phyloP scores from a whole-genome alignment of 1,140 invertebrate species.

The Meloidogyne floridensis region DNA sequence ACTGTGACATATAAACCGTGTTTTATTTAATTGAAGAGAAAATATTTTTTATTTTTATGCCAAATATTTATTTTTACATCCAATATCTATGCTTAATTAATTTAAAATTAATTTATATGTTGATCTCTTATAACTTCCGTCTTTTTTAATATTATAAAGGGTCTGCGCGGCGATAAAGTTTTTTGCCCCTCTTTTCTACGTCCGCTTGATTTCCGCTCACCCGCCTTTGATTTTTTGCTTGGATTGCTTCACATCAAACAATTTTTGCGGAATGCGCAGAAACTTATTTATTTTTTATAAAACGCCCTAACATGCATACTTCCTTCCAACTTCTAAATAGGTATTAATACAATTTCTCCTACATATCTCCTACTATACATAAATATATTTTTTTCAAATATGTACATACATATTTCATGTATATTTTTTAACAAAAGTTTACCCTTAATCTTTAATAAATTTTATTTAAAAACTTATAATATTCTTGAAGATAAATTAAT shows the following conservation, averaged over 20 bases:
- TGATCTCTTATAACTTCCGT: too few species aligned
- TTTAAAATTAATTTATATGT: too few species aligned
- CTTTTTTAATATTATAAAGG: neutral
- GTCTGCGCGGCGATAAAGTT: too few species aligned
- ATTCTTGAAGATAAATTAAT: neutral
- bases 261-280: neutral
- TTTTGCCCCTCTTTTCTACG: neutral
- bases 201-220: neutral
- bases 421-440: neutral
- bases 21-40: too few species aligned
- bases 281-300: neutral
- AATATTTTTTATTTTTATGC: too few species aligned
- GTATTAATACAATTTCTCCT: too few species aligned
- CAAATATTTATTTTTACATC: too few species aligned
- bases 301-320: neutral
- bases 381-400: too few species aligned
- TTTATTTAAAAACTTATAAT: neutral
- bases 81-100: too few species aligned
- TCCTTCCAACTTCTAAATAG: neutral
- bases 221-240: conserved; percentile 13
- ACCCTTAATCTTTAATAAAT: neutral
- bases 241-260: neutral
- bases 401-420: neutral
- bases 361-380: too few species aligned
- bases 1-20: too few species aligned